phyloP scores from a whole-genome alignment of 2,888 invertebrate genomes.

The Nipponacmea schrenckii region DNA sequence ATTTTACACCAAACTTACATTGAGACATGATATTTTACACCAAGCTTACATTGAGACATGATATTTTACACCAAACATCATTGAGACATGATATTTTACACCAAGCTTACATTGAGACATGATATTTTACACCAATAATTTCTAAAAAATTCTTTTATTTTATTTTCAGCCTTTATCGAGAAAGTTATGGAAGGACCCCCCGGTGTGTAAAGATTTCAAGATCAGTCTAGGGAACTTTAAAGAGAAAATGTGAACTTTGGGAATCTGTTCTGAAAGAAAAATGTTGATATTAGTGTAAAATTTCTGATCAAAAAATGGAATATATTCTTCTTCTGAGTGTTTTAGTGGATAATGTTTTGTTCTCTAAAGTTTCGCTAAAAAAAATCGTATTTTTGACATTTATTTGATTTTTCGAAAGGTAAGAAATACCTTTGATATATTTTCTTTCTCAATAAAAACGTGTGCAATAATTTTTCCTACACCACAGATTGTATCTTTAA shows the following conservation, averaged over 20 bases:
- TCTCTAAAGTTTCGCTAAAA: neutral
- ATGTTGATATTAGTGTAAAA: neutral
- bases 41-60: too few species aligned
- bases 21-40: too few species aligned
- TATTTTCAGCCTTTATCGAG: slow-evolving; percentile 91
- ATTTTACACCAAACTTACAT: too few species aligned
- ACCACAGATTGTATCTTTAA: too few species aligned
- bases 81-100: too few species aligned
- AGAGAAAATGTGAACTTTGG: slow-evolving; percentile 9
- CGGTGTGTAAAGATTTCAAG: neutral
- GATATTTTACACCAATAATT: too few species aligned
- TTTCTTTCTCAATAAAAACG: too few species aligned
- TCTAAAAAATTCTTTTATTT: slow-evolving; percentile 70
- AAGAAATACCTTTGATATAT: neutral
- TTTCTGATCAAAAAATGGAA: neutral
- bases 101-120: too few species aligned
- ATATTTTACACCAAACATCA: too few species aligned
- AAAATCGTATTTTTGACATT: neutral
- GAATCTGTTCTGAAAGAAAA: slow-evolving; percentile 3
- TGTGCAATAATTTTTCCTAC: too few species aligned
- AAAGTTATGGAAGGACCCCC: slow-evolving; percentile 76
- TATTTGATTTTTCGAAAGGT: neutral
- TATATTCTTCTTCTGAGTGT: neutral
- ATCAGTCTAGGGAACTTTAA: neutral
- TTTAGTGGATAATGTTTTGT: neutral